Percentiles rank a stretch among this genome's conserved stretches.
Conservation (phyloP, 2,797 vertebrate species). For the Karalla daura region DNA sequence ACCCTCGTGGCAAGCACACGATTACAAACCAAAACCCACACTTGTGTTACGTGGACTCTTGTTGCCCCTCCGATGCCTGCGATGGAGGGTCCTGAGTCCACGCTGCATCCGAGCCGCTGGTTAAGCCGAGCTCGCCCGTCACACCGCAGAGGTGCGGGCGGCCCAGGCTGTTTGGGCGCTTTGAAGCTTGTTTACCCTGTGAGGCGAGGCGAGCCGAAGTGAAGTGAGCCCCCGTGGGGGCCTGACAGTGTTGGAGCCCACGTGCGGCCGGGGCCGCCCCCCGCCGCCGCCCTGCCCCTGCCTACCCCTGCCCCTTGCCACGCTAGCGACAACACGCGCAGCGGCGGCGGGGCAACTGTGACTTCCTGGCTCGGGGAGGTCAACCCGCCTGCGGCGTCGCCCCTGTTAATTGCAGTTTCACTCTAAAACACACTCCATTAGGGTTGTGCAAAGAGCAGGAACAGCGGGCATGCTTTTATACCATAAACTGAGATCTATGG, state of each 20-base stretch:
- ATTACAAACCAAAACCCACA: no score
- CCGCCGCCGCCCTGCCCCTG: no score
- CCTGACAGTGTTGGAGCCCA: slow-evolving; percentile 64
- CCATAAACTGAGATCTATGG: no score
- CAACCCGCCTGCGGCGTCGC: slow-evolving; percentile 1
- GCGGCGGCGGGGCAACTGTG: slow-evolving; percentile 7
- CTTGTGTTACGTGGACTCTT: no score
- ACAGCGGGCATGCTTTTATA: no score
- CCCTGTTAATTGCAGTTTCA: slow-evolving; percentile 5
- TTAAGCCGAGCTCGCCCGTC: no score
- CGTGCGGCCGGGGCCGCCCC: slow-evolving; percentile 34
- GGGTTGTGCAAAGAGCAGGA: no score
- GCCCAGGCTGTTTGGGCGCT: slow-evolving; percentile 47
- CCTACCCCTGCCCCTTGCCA: slow-evolving; percentile 45
- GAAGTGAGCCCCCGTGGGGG: slow-evolving; percentile 40
- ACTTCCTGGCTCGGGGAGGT: background rate
- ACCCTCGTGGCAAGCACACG: no score
- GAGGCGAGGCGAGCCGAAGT: slow-evolving; percentile 44
- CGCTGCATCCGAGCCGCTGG: no score
- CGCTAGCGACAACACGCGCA: slow-evolving; percentile 29
- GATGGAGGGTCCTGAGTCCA: no score
- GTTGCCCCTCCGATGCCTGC: no score
- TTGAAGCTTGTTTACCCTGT: slow-evolving; percentile 61
- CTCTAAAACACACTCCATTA: no score
- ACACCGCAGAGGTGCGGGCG: slow-evolving; percentile 21